Evolutionary conservation across 2,113 vertebrate genomes (phyloP).

Genomic region (Orientallactaga bullata): DNA sequence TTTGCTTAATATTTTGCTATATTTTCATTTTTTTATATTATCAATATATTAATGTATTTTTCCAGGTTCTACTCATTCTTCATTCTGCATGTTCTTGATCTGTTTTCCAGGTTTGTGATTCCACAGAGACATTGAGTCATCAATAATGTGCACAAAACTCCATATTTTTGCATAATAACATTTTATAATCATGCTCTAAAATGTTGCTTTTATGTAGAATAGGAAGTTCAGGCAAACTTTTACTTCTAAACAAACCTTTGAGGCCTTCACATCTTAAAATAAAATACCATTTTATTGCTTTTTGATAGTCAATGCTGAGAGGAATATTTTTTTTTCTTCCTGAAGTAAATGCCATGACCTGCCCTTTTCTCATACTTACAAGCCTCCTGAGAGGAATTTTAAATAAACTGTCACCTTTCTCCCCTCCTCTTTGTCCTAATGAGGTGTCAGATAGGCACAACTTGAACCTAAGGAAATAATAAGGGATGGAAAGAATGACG

Average conservation of each 20-base stretch:
- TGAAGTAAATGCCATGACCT: constrained; percentile 63
- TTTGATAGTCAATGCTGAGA: neutral
- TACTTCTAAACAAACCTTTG: constrained; percentile 14
- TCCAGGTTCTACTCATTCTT: neutral
- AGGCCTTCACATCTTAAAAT: constrained; percentile 7
- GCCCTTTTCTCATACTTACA: constrained; percentile 64
- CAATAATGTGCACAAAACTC: constrained; percentile 37
- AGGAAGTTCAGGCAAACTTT: constrained; percentile 16
- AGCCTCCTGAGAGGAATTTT: constrained; percentile 69
- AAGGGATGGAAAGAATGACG: neutral
- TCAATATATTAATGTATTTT: neutral
- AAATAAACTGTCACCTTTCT: constrained; percentile 25
- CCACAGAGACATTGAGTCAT: neutral
- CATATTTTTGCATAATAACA: constrained; percentile 52
- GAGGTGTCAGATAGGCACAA: neutral
- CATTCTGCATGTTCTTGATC: neutral
- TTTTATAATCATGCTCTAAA: constrained; percentile 33
- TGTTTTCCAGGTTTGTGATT: constrained; percentile 43
- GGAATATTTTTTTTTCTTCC: constrained; percentile 12
- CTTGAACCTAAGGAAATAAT: neutral
- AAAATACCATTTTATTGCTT: neutral
- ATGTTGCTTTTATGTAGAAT: constrained; percentile 19
- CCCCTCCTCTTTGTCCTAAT: constrained; percentile 10
- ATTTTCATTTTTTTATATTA: constrained; percentile 9
- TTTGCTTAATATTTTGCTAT: neutral